Conservation (phyloP, 1,140 invertebrate genomes). For the Drosophila athabasca region DNA sequence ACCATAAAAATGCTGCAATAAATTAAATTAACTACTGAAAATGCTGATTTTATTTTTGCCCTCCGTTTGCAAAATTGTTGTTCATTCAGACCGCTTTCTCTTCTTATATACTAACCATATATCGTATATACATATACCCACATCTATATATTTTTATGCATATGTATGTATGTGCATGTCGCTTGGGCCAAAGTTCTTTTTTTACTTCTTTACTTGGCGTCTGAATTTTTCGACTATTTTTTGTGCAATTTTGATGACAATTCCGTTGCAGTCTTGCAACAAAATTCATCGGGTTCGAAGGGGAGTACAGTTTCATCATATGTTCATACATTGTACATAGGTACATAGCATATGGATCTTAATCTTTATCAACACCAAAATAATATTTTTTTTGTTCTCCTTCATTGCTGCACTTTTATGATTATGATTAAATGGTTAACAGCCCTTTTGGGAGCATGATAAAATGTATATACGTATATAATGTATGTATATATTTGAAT, state of each 20-base stretch:
- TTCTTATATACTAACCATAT: slow-evolving; percentile 3
- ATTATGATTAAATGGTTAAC: background rate
- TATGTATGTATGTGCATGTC: slow-evolving; percentile 15
- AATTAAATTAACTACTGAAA: slow-evolving; percentile 84
- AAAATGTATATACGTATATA: background rate
- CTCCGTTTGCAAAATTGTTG: slow-evolving; percentile 51
- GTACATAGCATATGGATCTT: too few species aligned
- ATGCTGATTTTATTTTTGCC: slow-evolving; percentile 82
- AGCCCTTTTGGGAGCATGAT: background rate
- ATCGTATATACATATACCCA: background rate
- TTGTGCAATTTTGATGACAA: background rate
- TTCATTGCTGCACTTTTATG: background rate
- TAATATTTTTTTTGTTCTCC: background rate
- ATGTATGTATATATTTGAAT: too few species aligned
- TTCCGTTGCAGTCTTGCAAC: slow-evolving; percentile 4
- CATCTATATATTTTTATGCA: slow-evolving; percentile 10
- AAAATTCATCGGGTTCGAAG: background rate
- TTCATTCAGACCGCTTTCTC: slow-evolving; percentile 2
- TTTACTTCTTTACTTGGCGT: slow-evolving; percentile 1
- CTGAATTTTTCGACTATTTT: slow-evolving; percentile 18
- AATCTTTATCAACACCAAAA: too few species aligned
- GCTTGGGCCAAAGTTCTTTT: slow-evolving; percentile 21
- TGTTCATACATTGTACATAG: too few species aligned
- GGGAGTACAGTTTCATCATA: too few species aligned
- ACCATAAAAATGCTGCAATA: slow-evolving; percentile 84